Evolutionary conservation across 2,113 vertebrate genomes (phyloP).

Genomic region (Phalacrocorax brasilianus): DNA sequence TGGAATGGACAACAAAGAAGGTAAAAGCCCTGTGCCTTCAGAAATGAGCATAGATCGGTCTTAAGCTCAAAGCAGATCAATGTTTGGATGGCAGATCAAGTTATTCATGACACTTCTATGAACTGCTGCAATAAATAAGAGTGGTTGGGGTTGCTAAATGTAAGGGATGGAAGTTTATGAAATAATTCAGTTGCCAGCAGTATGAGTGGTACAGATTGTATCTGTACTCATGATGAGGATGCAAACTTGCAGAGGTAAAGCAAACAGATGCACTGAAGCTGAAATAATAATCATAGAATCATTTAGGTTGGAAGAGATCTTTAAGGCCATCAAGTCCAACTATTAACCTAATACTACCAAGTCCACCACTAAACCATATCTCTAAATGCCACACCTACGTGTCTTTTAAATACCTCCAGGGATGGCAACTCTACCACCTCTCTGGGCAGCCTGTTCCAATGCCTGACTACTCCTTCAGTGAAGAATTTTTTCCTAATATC

Average conservation of each 20-base stretch:
- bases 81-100: neutral
- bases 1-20: neutral
- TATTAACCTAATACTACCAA: neutral
- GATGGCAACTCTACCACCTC: neutral
- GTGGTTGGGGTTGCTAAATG: neutral
- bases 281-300: neutral
- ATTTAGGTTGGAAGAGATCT: neutral
- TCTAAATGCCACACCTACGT: neutral
- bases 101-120: neutral
- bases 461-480: neutral
- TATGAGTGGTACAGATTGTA: fast-evolving
- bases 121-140: neutral
- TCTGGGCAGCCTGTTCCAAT: neutral
- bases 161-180: neutral
- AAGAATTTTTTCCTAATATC: too few species aligned
- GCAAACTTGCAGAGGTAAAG: neutral
- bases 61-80: neutral
- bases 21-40: neutral
- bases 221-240: neutral
- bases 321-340: neutral
- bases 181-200: neutral
- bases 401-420: neutral
- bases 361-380: neutral
- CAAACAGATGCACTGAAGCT: neutral
- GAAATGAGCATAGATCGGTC: neutral